phyloP scores from a whole-genome alignment of 1,140 invertebrate genomes.

The Babylonia areolata region DNA sequence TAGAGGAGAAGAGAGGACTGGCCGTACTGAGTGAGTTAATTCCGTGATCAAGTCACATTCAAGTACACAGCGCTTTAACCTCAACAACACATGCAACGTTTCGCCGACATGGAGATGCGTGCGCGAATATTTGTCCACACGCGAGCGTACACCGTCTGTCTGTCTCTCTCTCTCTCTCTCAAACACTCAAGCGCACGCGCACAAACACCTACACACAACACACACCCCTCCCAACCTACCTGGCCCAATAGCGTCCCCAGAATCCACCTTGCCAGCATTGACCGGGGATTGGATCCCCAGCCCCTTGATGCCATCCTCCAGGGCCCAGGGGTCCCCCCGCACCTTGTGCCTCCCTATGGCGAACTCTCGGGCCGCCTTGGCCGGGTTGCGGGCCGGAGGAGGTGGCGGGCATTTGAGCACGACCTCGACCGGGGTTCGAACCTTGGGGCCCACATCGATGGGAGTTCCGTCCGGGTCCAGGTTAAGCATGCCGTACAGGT shows the following conservation, averaged over 20 bases:
- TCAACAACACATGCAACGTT: too few species aligned
- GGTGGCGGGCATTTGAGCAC: too few species aligned
- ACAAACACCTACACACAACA: not conserved
- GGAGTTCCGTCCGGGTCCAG: not conserved
- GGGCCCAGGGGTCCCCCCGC: not conserved
- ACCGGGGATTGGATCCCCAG: not conserved
- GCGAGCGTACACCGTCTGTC: too few species aligned
- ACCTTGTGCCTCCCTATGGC: not conserved
- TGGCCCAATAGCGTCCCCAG: not conserved
- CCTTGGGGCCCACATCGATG: not conserved
- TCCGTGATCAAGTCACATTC: too few species aligned
- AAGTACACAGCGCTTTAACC: too few species aligned
- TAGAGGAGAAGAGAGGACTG: too few species aligned
- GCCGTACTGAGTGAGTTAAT: too few species aligned
- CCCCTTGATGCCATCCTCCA: not conserved
- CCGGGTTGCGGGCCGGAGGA: not conserved
- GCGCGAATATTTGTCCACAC: too few species aligned
- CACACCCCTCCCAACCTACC: too few species aligned
- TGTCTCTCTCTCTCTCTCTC: too few species aligned
- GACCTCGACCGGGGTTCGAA: not conserved
- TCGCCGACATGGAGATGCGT: too few species aligned
- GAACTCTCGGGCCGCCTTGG: constrained; percentile 14
- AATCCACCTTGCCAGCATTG: not conserved
- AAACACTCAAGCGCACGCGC: not conserved
- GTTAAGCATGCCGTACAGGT: not conserved